A percentile compares a stretch with the other conserved stretches of the same genome.
phyloP scores from a whole-genome alignment of 2,113 vertebrate species.

The Steatornis caripensis region DNA sequence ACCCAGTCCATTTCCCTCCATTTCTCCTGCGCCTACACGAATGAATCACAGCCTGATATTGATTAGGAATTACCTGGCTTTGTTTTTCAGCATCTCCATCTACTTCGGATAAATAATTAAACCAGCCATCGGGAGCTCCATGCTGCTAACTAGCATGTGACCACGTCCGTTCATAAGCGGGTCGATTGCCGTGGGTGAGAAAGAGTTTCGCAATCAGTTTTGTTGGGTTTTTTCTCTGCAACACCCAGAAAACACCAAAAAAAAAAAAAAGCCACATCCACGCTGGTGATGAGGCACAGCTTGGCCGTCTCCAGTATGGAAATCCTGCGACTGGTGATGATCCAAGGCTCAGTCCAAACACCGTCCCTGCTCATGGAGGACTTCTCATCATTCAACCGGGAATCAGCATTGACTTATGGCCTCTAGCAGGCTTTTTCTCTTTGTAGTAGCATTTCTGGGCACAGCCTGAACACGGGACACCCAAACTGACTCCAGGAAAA shows the following conservation, averaged over 20 bases:
- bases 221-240: background rate
- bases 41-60: background rate
- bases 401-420: fast-evolving
- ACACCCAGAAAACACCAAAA: background rate
- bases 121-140: background rate
- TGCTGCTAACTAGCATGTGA: background rate
- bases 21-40: background rate
- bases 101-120: background rate
- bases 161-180: background rate
- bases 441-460: background rate
- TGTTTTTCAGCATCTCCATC: background rate
- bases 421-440: background rate
- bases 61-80: background rate
- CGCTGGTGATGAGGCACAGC: fast-evolving
- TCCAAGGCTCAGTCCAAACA: background rate
- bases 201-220: background rate
- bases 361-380: background rate
- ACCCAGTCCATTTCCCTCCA: fast-evolving
- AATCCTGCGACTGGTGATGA: background rate
- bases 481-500: background rate
- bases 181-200: background rate
- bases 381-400: background rate
- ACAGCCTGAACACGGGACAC: background rate
- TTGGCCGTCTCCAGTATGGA: background rate
- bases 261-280: background rate